Evolutionary conservation across 2,113 vertebrate species (phyloP).

Genomic region (Cyanoderma ruficeps): DNA sequence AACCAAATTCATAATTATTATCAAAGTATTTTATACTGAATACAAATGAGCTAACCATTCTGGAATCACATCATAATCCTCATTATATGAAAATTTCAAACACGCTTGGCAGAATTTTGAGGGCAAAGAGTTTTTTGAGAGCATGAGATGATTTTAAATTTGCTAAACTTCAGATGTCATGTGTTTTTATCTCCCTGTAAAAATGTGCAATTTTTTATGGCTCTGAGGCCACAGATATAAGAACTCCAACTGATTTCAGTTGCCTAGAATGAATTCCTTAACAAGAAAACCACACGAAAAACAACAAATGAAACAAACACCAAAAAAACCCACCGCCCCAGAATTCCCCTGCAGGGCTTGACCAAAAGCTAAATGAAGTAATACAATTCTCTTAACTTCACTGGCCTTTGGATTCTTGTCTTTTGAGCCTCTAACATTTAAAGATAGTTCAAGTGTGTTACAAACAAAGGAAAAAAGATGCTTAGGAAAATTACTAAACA

Average conservation of each 20-base stretch:
- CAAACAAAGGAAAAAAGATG: constrained; percentile 21
- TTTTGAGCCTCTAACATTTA: neutral
- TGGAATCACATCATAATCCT: neutral
- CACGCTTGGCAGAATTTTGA: neutral
- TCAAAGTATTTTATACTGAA: neutral
- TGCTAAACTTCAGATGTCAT: neutral
- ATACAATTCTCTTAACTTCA: neutral
- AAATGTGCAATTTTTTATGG: neutral
- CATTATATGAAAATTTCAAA: neutral
- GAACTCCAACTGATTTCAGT: neutral
- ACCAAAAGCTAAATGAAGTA: constrained; percentile 18
- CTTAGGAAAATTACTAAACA: constrained; percentile 27
- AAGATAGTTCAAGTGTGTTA: neutral
- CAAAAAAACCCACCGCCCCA: neutral
- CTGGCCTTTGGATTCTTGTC: neutral
- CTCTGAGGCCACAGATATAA: neutral
- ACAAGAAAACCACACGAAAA: neutral
- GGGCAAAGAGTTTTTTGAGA: neutral
- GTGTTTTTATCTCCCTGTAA: constrained; percentile 3
- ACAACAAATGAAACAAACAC: neutral
- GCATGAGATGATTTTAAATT: neutral
- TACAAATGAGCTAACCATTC: neutral
- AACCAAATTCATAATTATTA: neutral
- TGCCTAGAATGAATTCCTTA: neutral
- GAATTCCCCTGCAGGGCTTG: neutral